These are phyloP conservation scores for Otolemur garnettii DNA, from an alignment of 2,113 vertebrate species.

Conservation along the genomic window DNA sequence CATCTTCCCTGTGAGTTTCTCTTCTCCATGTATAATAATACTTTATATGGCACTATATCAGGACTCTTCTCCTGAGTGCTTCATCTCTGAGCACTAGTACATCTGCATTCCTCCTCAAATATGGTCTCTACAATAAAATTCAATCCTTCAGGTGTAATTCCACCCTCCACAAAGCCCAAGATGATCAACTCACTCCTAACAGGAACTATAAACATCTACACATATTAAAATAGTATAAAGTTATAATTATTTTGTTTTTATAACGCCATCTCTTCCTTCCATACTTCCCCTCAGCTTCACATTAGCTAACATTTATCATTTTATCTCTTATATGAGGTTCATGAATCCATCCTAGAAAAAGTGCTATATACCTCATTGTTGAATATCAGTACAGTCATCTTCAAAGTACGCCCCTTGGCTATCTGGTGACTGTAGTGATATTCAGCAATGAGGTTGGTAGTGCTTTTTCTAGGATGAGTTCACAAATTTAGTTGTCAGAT, in stretches of 20 bases:
- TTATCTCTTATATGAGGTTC: background rate
- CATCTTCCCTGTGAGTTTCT: background rate
- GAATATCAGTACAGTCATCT: too few species aligned
- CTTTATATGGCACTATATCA: too few species aligned
- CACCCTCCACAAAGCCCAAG: background rate
- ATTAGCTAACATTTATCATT: background rate
- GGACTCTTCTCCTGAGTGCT: background rate
- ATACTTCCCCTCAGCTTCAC: background rate
- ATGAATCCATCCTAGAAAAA: too few species aligned
- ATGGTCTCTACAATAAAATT: background rate
- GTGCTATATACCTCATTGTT: too few species aligned
- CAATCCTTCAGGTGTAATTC: background rate
- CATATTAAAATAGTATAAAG: background rate
- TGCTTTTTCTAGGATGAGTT: too few species aligned
- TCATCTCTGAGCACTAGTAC: background rate
- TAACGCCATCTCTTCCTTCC: background rate
- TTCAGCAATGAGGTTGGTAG: too few species aligned
- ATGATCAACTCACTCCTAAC: background rate
- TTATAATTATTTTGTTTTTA: background rate
- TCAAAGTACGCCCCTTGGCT: too few species aligned
- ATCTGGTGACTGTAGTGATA: too few species aligned
- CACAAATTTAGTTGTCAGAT: too few species aligned
- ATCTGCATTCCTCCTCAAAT: background rate
- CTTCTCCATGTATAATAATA: background rate
- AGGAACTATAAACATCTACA: background rate